A percentile compares a stretch with the other conserved stretches of the same genome.
Conservation (phyloP, 2,888 invertebrate genomes). For the Parasteatoda lunata region DNA sequence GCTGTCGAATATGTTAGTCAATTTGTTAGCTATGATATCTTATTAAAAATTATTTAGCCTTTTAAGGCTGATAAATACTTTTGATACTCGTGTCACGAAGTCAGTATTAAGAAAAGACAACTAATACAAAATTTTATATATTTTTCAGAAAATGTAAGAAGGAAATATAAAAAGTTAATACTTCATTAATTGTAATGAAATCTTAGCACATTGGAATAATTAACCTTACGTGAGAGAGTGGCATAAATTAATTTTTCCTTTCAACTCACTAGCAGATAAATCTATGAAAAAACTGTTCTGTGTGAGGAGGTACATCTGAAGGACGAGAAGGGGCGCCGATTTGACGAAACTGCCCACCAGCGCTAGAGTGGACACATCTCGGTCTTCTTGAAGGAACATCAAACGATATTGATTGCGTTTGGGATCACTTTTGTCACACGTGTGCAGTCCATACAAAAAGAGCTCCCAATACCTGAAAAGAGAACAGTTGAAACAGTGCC, state of each 20-base stretch:
- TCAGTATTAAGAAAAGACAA: too few species aligned
- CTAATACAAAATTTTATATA: too few species aligned
- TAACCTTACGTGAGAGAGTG: neutral
- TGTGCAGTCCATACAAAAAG: slow-evolving; percentile 71
- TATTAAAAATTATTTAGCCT: too few species aligned
- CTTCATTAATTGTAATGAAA: too few species aligned
- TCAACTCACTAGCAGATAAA: slow-evolving; percentile 24
- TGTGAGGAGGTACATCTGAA: slow-evolving; percentile 72
- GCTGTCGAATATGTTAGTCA: too few species aligned
- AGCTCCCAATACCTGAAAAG: slow-evolving; percentile 70
- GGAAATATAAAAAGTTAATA: too few species aligned
- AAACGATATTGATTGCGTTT: slow-evolving; percentile 71
- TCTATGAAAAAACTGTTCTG: slow-evolving; percentile 30
- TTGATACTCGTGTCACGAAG: too few species aligned
- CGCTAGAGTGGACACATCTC: slow-evolving; percentile 72
- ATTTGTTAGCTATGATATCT: too few species aligned
- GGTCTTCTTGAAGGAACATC: slow-evolving; percentile 72
- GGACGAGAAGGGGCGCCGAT: slow-evolving; percentile 72
- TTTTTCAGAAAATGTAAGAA: too few species aligned
- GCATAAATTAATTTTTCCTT: neutral
- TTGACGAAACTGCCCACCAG: slow-evolving; percentile 72
- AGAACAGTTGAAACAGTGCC: neutral
- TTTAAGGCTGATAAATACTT: too few species aligned
- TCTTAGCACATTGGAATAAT: too few species aligned
- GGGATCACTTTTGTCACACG: slow-evolving; percentile 32